Percentiles rank a stretch among this genome's conserved stretches.
phyloP scores from a whole-genome alignment of 2,113 vertebrate species.

The Euleptes europaea region DNA sequence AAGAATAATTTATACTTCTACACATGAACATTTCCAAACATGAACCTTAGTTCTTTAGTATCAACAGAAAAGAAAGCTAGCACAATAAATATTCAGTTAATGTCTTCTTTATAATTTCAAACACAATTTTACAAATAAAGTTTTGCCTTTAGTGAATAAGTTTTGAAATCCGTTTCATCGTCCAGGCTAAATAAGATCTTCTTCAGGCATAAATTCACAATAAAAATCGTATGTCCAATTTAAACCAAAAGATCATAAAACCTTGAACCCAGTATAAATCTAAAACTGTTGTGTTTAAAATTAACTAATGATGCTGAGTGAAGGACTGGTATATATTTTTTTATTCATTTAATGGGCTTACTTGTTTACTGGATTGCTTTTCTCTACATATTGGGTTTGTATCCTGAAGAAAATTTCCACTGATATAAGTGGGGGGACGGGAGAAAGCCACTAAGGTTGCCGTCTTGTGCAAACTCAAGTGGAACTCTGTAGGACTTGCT shows the following conservation, averaged over 20 bases:
- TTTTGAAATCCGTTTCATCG: background rate
- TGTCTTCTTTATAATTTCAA: background rate
- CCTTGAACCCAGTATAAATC: background rate
- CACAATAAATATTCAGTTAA: background rate
- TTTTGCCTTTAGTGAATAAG: background rate
- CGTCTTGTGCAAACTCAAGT: too few species aligned
- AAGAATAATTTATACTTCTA: slow-evolving; percentile 39
- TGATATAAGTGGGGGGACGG: too few species aligned
- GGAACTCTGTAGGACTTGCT: too few species aligned
- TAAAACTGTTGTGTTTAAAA: background rate
- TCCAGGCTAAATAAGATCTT: background rate
- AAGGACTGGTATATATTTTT: background rate
- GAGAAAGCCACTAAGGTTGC: too few species aligned
- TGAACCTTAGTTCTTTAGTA: background rate
- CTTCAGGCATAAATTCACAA: background rate
- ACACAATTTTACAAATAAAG: background rate
- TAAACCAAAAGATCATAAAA: background rate
- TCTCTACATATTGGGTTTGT: too few species aligned
- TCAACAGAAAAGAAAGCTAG: background rate
- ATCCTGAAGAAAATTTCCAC: too few species aligned
- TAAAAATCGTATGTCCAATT: background rate
- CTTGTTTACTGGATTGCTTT: too few species aligned
- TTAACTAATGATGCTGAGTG: background rate
- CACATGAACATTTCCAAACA: background rate
- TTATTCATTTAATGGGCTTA: too few species aligned